phyloP scores from a whole-genome alignment of 2,888 invertebrate genomes.

The Noctua pronuba region DNA sequence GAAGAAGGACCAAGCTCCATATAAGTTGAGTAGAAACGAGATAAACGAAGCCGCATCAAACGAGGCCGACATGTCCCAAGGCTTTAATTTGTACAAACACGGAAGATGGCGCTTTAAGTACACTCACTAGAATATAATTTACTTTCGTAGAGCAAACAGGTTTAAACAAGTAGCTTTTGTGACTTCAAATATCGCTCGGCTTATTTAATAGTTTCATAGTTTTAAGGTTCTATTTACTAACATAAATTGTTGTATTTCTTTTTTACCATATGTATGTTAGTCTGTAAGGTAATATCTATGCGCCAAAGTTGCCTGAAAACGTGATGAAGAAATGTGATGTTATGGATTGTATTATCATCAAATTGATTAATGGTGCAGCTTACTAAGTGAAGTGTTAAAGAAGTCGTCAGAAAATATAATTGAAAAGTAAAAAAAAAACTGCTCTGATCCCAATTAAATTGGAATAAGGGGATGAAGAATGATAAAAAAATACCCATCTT shows the following conservation, averaged over 20 bases:
- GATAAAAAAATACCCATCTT: neutral
- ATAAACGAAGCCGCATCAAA: neutral
- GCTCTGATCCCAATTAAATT: neutral
- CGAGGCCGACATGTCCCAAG: neutral
- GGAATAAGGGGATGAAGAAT: neutral
- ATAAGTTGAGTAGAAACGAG: neutral
- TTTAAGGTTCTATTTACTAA: neutral
- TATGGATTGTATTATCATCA: neutral
- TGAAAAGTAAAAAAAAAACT: neutral
- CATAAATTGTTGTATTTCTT: neutral
- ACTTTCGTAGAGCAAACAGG: neutral
- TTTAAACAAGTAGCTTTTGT: neutral
- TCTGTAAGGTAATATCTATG: neutral
- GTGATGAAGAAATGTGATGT: neutral
- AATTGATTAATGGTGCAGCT: neutral
- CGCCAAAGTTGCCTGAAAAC: neutral
- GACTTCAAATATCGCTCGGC: neutral
- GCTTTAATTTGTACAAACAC: constrained; percentile 22
- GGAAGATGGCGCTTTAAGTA: neutral
- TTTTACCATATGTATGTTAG: neutral
- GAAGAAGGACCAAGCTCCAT: neutral
- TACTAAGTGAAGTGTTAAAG: neutral
- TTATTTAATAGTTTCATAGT: neutral
- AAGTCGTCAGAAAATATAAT: neutral
- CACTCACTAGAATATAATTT: neutral